Conservation (phyloP, 2,797 vertebrate species). For the Hylomyscus alleni region DNA sequence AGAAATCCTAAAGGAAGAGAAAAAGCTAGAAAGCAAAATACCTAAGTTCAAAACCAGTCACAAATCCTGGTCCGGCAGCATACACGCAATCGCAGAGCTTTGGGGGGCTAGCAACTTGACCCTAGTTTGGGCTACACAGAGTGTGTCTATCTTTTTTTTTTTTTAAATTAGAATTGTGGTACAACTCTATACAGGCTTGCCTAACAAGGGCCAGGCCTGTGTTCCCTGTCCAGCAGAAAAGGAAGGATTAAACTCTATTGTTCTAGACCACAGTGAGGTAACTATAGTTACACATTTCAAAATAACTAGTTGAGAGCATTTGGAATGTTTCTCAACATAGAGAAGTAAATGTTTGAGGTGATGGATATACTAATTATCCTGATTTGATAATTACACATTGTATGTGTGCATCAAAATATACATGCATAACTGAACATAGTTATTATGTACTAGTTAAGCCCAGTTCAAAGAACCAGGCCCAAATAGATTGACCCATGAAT, state of each 20-base stretch:
- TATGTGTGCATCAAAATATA: neutral
- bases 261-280: neutral
- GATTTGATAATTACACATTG: neutral
- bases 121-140: neutral
- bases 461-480: neutral
- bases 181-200: neutral
- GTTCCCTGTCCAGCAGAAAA: neutral
- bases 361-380: neutral
- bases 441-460: neutral
- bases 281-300: neutral
- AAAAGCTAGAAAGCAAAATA: neutral
- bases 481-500: neutral
- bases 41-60: neutral
- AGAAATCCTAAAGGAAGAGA: neutral
- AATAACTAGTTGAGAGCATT: neutral
- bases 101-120: neutral
- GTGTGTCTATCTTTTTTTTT: neutral
- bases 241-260: neutral
- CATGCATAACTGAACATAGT: neutral
- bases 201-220: no score
- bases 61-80: neutral
- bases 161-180: neutral
- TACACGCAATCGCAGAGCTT: neutral
- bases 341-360: neutral
- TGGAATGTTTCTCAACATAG: neutral